Base-by-base conservation (phyloP, 2,113 vertebrate genomes). In the Rhinogobius similis region DNA sequence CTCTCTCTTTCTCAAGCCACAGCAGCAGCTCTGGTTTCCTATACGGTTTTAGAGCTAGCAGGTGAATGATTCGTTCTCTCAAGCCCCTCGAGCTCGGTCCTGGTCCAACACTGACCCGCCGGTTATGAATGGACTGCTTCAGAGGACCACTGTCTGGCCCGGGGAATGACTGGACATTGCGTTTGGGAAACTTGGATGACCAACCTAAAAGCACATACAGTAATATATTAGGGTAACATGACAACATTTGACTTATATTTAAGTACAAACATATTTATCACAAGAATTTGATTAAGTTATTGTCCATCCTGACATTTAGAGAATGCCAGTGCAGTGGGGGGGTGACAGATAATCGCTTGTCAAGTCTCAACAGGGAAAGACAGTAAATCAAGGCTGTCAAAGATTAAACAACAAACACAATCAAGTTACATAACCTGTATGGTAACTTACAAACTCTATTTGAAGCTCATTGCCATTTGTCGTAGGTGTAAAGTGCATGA, bases 11-110 rank as follows among this genome's bases (percentile, higher is more conserved):
- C 50, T 92, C 92, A 82, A 91, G 82, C 88, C 86, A 92, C 23
- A 92, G 85, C 61, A 94, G 87, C 26, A 93, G 86, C 78, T 93
- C 87, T 0, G 91, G 92, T 81, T 92, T 93, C 73, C 77, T 85
- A 82, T 90, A 92, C 0, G 93, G 83, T 79, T 88, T 91, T 50
- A 92, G 85, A 52, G 92, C 92, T 64, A 90, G 82, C 65, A 93
- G 82, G 81, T 94, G 93, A 72, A 92, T 81, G 65, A 92, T 74
- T 26, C 90, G 90, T 4, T 93, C 94, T 59, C 72, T 86, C 48
- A 94, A 82, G 13, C 89, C 79, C 68, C 88, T 90, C 62, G 82
- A 87, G 77, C 65, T 77, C 65, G 67, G 58, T 1, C 71, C 18
- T 52, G 62, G 10, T n/a, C 65, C 10, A 0, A 27, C 4, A 61